Base-by-base conservation (phyloP, 2,888 invertebrate genomes). In the Nemotelus pantherinus region DNA sequence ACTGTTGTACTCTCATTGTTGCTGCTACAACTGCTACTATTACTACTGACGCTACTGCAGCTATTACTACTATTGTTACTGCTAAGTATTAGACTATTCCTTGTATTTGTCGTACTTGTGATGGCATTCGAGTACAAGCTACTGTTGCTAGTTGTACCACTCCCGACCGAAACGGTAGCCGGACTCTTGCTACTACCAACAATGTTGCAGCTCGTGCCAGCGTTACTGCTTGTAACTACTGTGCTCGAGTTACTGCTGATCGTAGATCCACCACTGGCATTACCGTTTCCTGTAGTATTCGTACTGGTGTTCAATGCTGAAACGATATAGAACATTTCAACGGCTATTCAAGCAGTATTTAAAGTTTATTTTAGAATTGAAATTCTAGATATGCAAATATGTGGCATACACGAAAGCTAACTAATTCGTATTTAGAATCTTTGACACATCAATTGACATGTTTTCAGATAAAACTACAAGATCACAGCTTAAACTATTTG, bases 61-160 rank as follows among this genome's bases (percentile, higher is more conserved):
- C 81, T 77, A 75, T 81, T 80, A 63, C 81, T 81, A 63, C 81
- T 83, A 81, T 82, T 84, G 81, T 82, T 84, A 78, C 78, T 83
- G 78, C 80, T 82, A 79, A 80, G 77, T 64, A 79, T 79, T 65
- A 79, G 80, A 64, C 78, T 80, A 68, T n/a, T 79, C 64, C 58
- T 57, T 25, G 41, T 78, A 43, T 47, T 65, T 48, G 68, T 79
- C 57, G 64, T 80, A 50, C 60, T 80, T 78, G 60, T 78, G 64
- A 65, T 80, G 58, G 75, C 81, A 44, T 72, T 77, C 50, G 77
- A 58, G 55, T 63, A 77, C 53, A 58, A 77, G 65, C 57, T 77
- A 65, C 67, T 76, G 50, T 55, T 77, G 64, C 77, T 70, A 70
- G 75, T 78, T 63, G 79, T 80, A 63, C 77, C 78, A 77, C 72